A percentile compares a stretch with the other conserved stretches of the same genome.
phyloP scores from a whole-genome alignment of 2,888 invertebrate genomes.

The Scaptomyza caliginosa region DNA sequence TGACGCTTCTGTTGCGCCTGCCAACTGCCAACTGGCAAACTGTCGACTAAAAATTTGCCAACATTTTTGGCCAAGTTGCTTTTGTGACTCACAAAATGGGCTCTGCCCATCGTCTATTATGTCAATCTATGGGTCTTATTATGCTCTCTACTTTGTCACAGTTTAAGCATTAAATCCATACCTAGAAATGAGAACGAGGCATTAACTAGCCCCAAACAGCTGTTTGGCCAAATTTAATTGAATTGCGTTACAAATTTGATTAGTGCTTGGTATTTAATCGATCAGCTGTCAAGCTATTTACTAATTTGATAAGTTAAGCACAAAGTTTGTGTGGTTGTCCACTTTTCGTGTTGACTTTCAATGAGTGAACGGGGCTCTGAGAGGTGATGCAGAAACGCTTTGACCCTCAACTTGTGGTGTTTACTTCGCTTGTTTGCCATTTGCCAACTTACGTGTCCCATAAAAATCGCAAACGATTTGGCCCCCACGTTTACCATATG shows the following conservation, averaged over 20 bases:
- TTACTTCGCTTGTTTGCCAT: slow-evolving; percentile 40
- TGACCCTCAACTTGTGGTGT: slow-evolving; percentile 35
- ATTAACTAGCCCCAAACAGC: slow-evolving; percentile 18
- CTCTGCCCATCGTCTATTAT: slow-evolving; percentile 18
- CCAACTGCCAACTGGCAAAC: slow-evolving; percentile 15
- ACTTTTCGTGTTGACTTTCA: slow-evolving; percentile 10
- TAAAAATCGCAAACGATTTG: slow-evolving; percentile 50
- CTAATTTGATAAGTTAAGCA: slow-evolving; percentile 69
- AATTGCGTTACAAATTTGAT: slow-evolving; percentile 71
- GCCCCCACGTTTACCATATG: slow-evolving; percentile 14
- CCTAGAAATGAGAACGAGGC: neutral
- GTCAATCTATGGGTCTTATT: slow-evolving; percentile 17
- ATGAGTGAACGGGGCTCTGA: neutral
- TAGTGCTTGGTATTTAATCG: slow-evolving; percentile 59
- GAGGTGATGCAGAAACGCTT: neutral
- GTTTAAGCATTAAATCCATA: slow-evolving; percentile 26
- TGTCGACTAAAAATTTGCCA: neutral
- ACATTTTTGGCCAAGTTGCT: slow-evolving; percentile 6
- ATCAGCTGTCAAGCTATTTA: slow-evolving; percentile 56
- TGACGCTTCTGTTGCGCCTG: slow-evolving; percentile 37
- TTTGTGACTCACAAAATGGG: slow-evolving; percentile 8
- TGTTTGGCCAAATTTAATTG: slow-evolving; percentile 63
- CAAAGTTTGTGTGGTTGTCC: slow-evolving; percentile 26
- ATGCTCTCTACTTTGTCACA: slow-evolving; percentile 30
- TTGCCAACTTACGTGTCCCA: slow-evolving; percentile 58